phyloP scores from a whole-genome alignment of 2,797 vertebrate genomes.

The Paedocypris micromegethes region DNA sequence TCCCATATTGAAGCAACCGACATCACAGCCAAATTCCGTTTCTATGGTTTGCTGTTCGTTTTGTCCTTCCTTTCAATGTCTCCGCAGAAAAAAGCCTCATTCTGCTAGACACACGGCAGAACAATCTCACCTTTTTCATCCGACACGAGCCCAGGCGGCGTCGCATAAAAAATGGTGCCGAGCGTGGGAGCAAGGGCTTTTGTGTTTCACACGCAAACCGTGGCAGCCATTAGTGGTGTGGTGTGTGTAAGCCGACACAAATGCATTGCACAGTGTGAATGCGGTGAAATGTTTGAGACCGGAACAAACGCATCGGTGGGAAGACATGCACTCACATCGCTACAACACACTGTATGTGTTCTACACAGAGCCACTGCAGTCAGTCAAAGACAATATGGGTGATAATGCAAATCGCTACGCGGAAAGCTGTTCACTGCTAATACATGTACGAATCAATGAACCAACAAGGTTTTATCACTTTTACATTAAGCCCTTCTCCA shows the following conservation, averaged over 20 bases:
- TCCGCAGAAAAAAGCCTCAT: slow-evolving; percentile 23
- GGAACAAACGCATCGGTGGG: slow-evolving; percentile 24
- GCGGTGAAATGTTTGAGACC: slow-evolving; percentile 24
- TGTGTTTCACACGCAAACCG: slow-evolving; percentile 40
- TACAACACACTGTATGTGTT: slow-evolving; percentile 17
- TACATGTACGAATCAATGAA: not conserved
- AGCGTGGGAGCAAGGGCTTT: slow-evolving; percentile 42
- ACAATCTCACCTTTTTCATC: slow-evolving; percentile 36
- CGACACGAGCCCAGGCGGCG: slow-evolving; percentile 27
- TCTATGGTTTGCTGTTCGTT: slow-evolving; percentile 17
- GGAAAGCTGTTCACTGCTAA: not conserved
- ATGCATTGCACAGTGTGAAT: slow-evolving; percentile 40
- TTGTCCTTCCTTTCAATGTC: slow-evolving; percentile 19
- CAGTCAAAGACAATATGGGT: slow-evolving; percentile 3
- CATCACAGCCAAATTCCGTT: slow-evolving; percentile 26
- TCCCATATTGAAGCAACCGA: not conserved
- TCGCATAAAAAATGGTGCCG: slow-evolving; percentile 37
- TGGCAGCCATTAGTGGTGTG: slow-evolving; percentile 34
- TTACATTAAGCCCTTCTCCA: not conserved
- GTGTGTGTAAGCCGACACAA: slow-evolving; percentile 27
- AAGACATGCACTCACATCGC: slow-evolving; percentile 25
- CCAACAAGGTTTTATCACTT: not conserved
- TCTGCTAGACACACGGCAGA: slow-evolving; percentile 27
- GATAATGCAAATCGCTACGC: not conserved
- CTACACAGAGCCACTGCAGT: slow-evolving; percentile 9